Conservation (phyloP, 1,140 invertebrate species). For the Lycorma delicatula region DNA sequence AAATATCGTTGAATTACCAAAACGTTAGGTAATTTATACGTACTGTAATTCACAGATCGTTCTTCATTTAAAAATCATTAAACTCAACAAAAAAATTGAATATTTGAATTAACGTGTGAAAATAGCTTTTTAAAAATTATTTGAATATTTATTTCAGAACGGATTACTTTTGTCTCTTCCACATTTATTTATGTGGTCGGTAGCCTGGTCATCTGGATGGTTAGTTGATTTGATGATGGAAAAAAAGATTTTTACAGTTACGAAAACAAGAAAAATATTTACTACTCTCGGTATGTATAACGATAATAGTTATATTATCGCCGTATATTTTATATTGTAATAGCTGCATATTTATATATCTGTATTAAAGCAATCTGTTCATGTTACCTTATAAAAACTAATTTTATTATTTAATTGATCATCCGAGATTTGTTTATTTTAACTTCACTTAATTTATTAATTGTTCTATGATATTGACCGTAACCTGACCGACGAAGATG, state of each 20-base stretch:
- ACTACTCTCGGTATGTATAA: constrained; percentile 31
- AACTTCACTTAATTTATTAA: no score
- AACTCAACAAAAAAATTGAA: constrained; percentile 2
- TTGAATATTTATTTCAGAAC: constrained; percentile 46
- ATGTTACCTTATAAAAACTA: no score
- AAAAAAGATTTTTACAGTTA: constrained; percentile 24
- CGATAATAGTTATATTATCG: constrained; percentile 11
- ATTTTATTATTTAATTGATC: no score
- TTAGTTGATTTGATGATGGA: constrained; percentile 30
- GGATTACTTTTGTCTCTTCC: constrained; percentile 57
- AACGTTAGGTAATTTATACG: no score
- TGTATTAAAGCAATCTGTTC: no score
- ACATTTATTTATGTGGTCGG: constrained; percentile 62
- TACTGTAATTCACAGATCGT: no score
- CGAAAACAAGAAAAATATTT: constrained; percentile 31
- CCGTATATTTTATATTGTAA: no score
- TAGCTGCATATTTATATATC: no score
- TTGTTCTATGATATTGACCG: no score
- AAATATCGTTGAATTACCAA: no score
- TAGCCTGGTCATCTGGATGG: constrained; percentile 50
- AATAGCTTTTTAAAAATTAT: background rate
- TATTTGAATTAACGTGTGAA: background rate
- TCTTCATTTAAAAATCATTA: background rate
- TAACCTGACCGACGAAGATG: no score
- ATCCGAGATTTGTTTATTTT: no score